Conservation (phyloP, 2,888 invertebrate genomes). For the Eristalinus sepulchralis region DNA sequence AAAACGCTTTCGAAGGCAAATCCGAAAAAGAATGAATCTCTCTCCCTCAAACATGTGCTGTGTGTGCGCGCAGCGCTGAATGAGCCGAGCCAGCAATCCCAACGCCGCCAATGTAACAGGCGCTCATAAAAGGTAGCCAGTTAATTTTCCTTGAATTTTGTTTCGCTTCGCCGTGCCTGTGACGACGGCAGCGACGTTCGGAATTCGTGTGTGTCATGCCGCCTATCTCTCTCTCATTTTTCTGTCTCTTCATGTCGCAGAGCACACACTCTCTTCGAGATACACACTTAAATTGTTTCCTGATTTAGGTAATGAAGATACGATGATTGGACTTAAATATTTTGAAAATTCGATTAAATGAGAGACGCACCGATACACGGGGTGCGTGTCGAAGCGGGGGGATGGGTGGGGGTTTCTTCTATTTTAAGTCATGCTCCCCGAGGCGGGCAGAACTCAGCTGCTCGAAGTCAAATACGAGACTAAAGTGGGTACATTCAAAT, state of each 20-base stretch:
- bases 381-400: neutral
- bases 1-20: slow-evolving; percentile 40
- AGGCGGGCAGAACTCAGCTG: neutral
- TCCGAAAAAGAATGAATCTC: neutral
- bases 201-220: slow-evolving; percentile 43
- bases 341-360: slow-evolving; percentile 6
- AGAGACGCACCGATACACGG: neutral
- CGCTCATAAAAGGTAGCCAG: slow-evolving; percentile 50
- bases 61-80: slow-evolving; percentile 32
- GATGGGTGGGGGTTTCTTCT: neutral
- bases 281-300: slow-evolving; percentile 24
- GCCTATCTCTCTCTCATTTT: neutral
- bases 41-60: neutral
- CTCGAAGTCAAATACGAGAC: slow-evolving; percentile 58
- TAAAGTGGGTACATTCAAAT: slow-evolving; percentile 65
- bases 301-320: slow-evolving; percentile 10
- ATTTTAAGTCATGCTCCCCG: neutral
- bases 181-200: slow-evolving; percentile 2
- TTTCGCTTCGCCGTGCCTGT: neutral
- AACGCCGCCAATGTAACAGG: slow-evolving; percentile 71
- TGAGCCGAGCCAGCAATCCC: slow-evolving; percentile 55
- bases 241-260: neutral
- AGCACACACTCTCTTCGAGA: slow-evolving; percentile 8
- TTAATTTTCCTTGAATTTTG: slow-evolving; percentile 10
- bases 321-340: slow-evolving; percentile 5